Base-by-base conservation (phyloP, 64 coral and sea anemone species). In the Porites australiensis region DNA sequence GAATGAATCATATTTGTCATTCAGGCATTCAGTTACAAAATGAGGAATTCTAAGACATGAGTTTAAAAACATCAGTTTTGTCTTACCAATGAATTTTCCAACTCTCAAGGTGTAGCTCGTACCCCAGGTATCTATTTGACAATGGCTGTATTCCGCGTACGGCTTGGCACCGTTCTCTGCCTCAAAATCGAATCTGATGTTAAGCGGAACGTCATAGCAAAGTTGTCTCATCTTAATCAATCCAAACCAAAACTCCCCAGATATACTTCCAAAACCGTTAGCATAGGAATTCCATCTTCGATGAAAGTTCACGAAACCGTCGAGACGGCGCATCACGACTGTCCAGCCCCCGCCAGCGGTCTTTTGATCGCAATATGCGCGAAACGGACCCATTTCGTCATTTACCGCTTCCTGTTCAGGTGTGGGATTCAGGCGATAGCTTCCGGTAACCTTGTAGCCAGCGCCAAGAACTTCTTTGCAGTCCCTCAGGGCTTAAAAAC, bases 311-410 rank as follows among this genome's bases (percentile, higher is more conserved):
- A 70, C 8, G 68, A 27, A 70, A 27, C 68, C 68, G 11, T 70
- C 68, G 37, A 70, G 37, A 4, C 68, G 68, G 4, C 68, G 68
- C 68, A 70, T 70, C n/a, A 18, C 22, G 21, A 70, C n/a, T 4
- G 68, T 70, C 68, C 68, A 70, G 22, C 68, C 68, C 19, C 68
- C 68, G 20, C 68, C 68, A 70, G 68, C 21, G 27, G 70, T 72
- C 10, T 72, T 4, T 72, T 72, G 70, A 7, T 72, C 21, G 27
- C 70, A 72, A 8, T 72, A 72, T 13, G 27, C 70, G 21, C 23
- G 70, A 37, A 72, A 44, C 13, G 20, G 70, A 12, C 3, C 20
- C 23, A 43, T 37, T 13, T 37, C 12, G 70, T 73, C 44, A 8
- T 3, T 73, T 37, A 37, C 27, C 27, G 1, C 27, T 37, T 37